Base-by-base conservation (phyloP, 2,888 invertebrate species). In the Minunthozetes semirufus region DNA sequence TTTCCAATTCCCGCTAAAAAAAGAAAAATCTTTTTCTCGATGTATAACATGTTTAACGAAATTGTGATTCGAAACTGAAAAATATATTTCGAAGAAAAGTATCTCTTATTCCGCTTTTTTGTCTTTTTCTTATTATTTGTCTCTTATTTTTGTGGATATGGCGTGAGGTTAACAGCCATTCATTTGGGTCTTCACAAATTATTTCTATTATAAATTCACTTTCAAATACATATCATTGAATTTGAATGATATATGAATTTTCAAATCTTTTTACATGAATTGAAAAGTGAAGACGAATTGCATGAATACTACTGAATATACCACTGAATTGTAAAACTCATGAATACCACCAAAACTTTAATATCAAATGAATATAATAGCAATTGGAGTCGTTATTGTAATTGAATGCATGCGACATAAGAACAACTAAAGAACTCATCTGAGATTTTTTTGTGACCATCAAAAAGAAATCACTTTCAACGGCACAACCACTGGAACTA, bases 141-240 rank as follows among this genome's bases (percentile, higher is more conserved):
- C 13, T 42, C 42, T 42, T 42, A 42, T 42, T 9, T 33, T 42
- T 42, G 5, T 19, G 19, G 29, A n/a, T 66, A 42, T 66, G 66
- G 42, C 38, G 66, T 42, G 63, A 66, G 66, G 66, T 66, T 66
- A 66, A 66, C 66, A 66, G 66, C 66, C 66, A 66, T 42, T 42
- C 38, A 19, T 66, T 66, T 19, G 15, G 11, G n/a, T 66, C 15
- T 66, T 1, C 27, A 13, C 33, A 19, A 15, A 59, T 29, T 29
- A 59, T 59, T 19, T 63, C 63, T 63, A 33, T 33, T 33, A 29
- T 42, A 33, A 38, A 63, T 38, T 22, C 33, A 27, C 27, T 19
- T 59, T 42, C 42, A 42, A 50, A 50, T 25, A 56, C 22, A 19
- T 22, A 22, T 56, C 56, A 56, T 56, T 53, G 53, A 53, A 53